These are phyloP conservation scores for Antennarius striatus DNA, from an alignment of 2,113 vertebrate species.

Conservation along the genomic window DNA sequence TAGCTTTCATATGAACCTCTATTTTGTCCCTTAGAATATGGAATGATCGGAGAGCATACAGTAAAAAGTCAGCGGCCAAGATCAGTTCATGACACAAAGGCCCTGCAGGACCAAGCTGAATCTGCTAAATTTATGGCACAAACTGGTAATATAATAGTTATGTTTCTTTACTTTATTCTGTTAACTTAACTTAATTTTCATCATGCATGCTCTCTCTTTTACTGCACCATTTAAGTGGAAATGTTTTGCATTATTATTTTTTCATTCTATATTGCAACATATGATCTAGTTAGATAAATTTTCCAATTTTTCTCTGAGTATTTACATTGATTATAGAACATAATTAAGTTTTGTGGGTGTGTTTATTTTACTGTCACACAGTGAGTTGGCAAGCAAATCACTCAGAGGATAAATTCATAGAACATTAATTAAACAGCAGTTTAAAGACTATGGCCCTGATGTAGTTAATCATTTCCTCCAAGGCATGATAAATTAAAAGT, in stretches of 20 bases:
- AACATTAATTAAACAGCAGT: conserved; percentile 68
- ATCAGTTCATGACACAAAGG: conserved; percentile 99
- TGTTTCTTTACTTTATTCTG: conserved; percentile 88
- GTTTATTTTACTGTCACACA: conserved; percentile 67
- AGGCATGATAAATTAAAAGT: conserved; percentile 65
- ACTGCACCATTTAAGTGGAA: conserved; percentile 93
- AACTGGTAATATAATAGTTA: conserved; percentile 99
- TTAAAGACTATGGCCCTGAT: conserved; percentile 53
- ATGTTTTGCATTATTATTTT: conserved; percentile 81
- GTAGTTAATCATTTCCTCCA: conserved; percentile 66
- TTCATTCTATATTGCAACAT: conserved; percentile 82
- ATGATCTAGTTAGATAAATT: conserved; percentile 62
- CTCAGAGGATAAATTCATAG: conserved; percentile 47
- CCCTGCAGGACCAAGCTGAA: conserved; percentile 99
- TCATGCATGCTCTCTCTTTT: conserved; percentile 99
- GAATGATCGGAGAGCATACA: conserved; percentile 99
- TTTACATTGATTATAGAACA: conserved; percentile 63
- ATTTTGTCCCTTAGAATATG: conserved; percentile 99
- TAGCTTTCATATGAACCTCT: conserved; percentile 99
- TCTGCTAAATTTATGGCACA: conserved; percentile 99
- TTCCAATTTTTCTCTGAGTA: conserved; percentile 55
- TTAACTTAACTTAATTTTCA: conserved; percentile 98
- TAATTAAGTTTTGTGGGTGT: conserved; percentile 69
- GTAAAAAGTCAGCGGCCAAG: conserved; percentile 99
- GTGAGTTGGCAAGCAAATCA: conserved; percentile 60